Evolutionary conservation across 2,113 vertebrate species (phyloP).

Genomic region (Eolophus roseicapilla): DNA sequence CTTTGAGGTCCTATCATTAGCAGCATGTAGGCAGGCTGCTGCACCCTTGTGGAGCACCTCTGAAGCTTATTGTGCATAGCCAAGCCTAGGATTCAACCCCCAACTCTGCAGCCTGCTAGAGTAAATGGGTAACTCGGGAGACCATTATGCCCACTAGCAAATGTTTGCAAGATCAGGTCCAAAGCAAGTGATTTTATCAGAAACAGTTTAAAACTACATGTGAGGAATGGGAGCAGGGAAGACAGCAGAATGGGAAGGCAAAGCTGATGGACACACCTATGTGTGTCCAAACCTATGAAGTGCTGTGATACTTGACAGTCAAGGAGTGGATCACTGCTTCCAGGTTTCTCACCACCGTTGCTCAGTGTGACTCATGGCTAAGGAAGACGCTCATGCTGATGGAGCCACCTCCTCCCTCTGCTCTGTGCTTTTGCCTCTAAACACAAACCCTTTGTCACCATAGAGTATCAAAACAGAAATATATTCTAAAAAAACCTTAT

Average conservation of each 20-base stretch:
- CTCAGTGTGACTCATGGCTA: background rate
- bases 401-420: background rate
- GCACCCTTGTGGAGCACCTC: background rate
- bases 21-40: background rate
- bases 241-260: background rate
- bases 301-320: background rate
- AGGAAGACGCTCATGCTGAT: fast-evolving
- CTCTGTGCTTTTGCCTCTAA: background rate
- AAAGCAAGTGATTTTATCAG: background rate
- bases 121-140: background rate
- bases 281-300: background rate
- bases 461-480: background rate
- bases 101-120: background rate
- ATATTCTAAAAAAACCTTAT: background rate
- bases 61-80: background rate
- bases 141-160: background rate
- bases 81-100: background rate
- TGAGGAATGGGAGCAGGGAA: background rate
- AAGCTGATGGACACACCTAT: background rate
- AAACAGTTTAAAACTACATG: background rate
- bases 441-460: background rate
- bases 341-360: background rate
- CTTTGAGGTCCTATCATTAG: background rate
- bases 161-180: background rate
- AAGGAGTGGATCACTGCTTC: background rate